Percentiles rank a stretch among this genome's conserved stretches.
phyloP scores from a whole-genome alignment of 2,888 invertebrate genomes.

The Folsomia candida region DNA sequence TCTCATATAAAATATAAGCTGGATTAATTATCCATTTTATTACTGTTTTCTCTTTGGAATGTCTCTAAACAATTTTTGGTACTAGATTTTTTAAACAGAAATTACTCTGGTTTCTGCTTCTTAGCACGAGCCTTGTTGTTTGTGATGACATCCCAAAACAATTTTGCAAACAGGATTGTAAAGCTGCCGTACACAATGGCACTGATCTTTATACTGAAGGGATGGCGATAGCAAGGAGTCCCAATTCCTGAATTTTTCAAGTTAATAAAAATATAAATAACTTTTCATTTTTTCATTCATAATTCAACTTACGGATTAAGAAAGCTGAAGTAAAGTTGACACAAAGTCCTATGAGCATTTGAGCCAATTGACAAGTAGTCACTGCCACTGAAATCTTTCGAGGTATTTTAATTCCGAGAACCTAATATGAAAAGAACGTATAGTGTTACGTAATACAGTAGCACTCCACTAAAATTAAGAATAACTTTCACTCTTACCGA shows the following conservation, averaged over 20 bases:
- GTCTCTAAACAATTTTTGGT: too few species aligned
- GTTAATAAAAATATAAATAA: not conserved
- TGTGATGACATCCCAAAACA: not conserved
- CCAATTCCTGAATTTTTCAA: not conserved
- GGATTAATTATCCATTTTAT: too few species aligned
- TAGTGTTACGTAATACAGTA: too few species aligned
- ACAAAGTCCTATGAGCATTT: slow-evolving; percentile 22
- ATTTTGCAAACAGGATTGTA: not conserved
- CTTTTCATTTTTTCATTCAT: not conserved
- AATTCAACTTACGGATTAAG: slow-evolving; percentile 18
- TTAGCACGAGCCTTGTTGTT: not conserved
- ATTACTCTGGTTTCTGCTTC: not conserved
- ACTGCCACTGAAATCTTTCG: slow-evolving; percentile 22
- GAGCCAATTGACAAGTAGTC: slow-evolving; percentile 30
- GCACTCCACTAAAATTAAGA: not conserved
- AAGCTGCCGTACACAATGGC: not conserved
- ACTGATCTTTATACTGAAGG: not conserved
- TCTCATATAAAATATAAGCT: too few species aligned
- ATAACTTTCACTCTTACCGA: not conserved
- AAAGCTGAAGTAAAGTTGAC: slow-evolving; percentile 22
- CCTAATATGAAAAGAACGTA: not conserved
- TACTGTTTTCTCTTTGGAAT: too few species aligned
- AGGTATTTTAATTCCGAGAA: slow-evolving; percentile 6
- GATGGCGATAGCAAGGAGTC: slow-evolving; percentile 2
- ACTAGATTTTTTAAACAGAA: not conserved